Percentiles rank a stretch among this genome's conserved stretches.
These are phyloP conservation scores for Sylvilagus floridanus DNA, from an alignment of 2,797 vertebrate genomes.

Conservation along the genomic window DNA sequence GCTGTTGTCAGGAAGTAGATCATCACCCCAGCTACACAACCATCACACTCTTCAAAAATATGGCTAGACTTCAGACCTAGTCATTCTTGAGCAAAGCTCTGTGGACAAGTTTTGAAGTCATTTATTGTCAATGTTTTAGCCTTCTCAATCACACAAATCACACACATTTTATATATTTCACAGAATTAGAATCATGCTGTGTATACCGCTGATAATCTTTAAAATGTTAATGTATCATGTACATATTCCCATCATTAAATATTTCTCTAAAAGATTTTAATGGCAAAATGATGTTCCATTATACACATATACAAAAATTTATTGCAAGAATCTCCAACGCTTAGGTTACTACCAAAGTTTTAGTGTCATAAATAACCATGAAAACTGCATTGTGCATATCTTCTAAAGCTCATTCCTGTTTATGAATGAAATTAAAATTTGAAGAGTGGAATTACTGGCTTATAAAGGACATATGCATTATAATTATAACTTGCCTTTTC, in stretches of 20 bases:
- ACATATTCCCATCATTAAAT: conserved; percentile 5
- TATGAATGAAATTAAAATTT: not conserved
- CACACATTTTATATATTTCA: not conserved
- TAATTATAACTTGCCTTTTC: conserved; percentile 11
- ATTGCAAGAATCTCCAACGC: not conserved
- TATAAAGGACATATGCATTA: not conserved
- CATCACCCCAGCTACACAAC: not conserved
- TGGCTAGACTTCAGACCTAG: not conserved
- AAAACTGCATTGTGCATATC: not conserved
- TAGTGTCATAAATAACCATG: not conserved
- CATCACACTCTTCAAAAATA: not conserved
- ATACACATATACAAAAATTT: not conserved
- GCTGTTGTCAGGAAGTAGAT: not conserved
- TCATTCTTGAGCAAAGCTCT: conserved; percentile 8
- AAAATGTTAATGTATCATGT: conserved; percentile 20
- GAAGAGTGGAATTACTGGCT: not conserved
- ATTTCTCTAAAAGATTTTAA: conserved; percentile 49
- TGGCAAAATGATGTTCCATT: not conserved
- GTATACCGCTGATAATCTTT: not conserved
- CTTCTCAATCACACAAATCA: not conserved
- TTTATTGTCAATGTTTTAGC: not conserved
- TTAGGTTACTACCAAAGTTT: not conserved
- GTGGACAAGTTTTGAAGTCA: not conserved
- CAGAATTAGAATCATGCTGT: not conserved
- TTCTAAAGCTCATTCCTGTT: not conserved